A percentile compares a stretch with the other conserved stretches of the same genome.
phyloP scores from a whole-genome alignment of 2,797 vertebrate genomes.

The Oceanodroma leucorhoa region DNA sequence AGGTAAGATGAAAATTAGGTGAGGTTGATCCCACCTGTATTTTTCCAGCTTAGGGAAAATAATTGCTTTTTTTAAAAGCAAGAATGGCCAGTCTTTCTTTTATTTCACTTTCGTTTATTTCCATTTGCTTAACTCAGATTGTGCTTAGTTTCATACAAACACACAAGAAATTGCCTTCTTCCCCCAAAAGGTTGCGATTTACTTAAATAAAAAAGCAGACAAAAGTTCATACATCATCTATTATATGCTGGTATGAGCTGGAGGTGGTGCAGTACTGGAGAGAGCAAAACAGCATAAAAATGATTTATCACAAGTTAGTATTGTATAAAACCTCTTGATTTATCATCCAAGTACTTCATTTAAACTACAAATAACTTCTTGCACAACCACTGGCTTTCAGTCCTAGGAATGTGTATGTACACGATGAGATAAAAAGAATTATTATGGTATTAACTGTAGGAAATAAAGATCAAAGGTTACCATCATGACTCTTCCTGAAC shows the following conservation, averaged over 20 bases:
- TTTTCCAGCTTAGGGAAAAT: neutral
- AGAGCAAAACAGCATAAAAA: conserved; percentile 27
- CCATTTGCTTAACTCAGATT: neutral
- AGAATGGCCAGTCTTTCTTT: neutral
- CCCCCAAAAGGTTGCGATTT: neutral
- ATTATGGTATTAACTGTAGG: conserved; percentile 54
- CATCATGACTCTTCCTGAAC: conserved; percentile 40
- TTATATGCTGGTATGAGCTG: neutral
- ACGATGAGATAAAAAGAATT: conserved; percentile 55
- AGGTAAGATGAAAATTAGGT: neutral
- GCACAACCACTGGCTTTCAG: conserved; percentile 31
- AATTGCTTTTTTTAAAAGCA: neutral
- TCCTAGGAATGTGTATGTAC: conserved; percentile 34
- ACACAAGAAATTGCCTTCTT: neutral
- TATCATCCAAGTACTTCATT: conserved; percentile 35
- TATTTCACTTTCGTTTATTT: neutral
- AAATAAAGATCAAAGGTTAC: conserved; percentile 66
- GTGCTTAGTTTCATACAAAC: neutral
- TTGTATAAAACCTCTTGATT: conserved; percentile 42
- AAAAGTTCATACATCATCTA: neutral
- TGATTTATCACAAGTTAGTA: conserved; percentile 30
- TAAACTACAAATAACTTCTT: conserved; percentile 57
- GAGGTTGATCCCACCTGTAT: neutral
- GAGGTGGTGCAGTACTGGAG: neutral
- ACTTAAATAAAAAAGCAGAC: neutral